A percentile compares a stretch with the other conserved stretches of the same genome.
These are phyloP conservation scores for Pyrochroa serraticornis DNA, from an alignment of 2,888 invertebrate genomes.

Conservation along the genomic window DNA sequence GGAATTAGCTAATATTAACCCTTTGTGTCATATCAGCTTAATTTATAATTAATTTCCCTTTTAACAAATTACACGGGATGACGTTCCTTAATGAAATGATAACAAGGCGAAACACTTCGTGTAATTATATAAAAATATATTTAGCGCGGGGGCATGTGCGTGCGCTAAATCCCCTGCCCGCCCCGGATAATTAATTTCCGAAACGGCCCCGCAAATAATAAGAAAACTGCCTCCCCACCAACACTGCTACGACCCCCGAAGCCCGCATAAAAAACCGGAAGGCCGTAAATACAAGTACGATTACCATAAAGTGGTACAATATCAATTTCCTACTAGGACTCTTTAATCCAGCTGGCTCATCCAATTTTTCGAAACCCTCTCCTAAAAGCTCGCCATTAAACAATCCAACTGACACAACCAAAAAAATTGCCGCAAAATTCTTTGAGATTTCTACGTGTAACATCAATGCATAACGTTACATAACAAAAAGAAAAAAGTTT, in stretches of 20 bases:
- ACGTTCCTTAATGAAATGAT: conserved; percentile 46
- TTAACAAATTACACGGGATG: conserved; percentile 44
- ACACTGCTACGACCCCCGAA: conserved; percentile 7
- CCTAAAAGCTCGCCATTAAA: neutral
- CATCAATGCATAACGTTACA: neutral
- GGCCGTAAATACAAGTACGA: conserved; percentile 12
- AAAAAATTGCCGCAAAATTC: neutral
- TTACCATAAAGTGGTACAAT: conserved; percentile 18
- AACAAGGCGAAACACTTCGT: conserved; percentile 39
- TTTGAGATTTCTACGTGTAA: neutral
- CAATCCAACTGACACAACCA: no score
- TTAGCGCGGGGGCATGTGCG: conserved; percentile 15
- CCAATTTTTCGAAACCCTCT: conserved; percentile 15
- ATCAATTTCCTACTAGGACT: conserved; percentile 17
- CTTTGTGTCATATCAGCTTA: conserved; percentile 42
- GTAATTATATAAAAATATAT: conserved; percentile 46
- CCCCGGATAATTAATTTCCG: conserved; percentile 8
- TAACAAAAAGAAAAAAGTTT: no score
- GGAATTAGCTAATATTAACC: conserved; percentile 45
- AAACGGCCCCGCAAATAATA: no score
- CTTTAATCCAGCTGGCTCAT: conserved; percentile 9
- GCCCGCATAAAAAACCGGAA: conserved; percentile 10
- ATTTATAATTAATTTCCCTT: conserved; percentile 48
- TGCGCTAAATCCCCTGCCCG: neutral
- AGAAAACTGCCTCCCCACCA: conserved; percentile 4